Conservation (phyloP, 2,797 vertebrate genomes). For the Florisuga fusca region DNA sequence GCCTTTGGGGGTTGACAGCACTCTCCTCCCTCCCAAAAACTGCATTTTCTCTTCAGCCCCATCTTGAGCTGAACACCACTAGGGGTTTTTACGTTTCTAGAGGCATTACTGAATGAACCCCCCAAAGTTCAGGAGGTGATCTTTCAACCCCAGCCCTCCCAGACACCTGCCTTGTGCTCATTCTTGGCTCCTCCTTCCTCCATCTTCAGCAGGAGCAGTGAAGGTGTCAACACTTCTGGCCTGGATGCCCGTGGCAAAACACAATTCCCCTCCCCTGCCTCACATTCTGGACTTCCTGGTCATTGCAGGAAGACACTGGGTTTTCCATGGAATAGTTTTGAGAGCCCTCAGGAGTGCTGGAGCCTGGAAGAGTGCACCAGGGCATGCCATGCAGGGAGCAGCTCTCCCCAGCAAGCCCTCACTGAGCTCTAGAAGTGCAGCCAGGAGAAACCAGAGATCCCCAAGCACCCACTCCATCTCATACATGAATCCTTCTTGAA, state of each 20-base stretch:
- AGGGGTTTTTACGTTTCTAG: not conserved
- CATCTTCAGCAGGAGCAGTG: not conserved
- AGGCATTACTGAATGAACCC: not conserved
- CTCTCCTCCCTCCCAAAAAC: not conserved
- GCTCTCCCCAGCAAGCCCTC: not conserved
- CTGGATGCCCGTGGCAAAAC: not conserved
- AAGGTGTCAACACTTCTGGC: not conserved
- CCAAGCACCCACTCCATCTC: not conserved
- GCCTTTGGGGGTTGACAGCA: not conserved
- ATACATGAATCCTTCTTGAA: not conserved
- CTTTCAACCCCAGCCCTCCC: not conserved
- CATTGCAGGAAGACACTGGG: not conserved
- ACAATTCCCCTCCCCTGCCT: not conserved
- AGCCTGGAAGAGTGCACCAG: not conserved
- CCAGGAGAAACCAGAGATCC: not conserved
- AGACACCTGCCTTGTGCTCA: not conserved
- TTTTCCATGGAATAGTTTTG: not conserved
- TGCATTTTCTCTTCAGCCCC: not conserved
- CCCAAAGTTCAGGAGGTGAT: not conserved
- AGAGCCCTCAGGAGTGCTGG: not conserved
- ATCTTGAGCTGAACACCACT: not conserved
- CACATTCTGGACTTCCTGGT: not conserved
- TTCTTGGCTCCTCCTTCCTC: not conserved
- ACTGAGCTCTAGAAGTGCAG: not conserved
- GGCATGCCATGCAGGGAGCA: fast-evolving